Evolutionary conservation across 2,797 vertebrate genomes (phyloP), one percentile per base, ranked within the genome.

Genomic region (Otolemur crassicaudatus): DNA sequence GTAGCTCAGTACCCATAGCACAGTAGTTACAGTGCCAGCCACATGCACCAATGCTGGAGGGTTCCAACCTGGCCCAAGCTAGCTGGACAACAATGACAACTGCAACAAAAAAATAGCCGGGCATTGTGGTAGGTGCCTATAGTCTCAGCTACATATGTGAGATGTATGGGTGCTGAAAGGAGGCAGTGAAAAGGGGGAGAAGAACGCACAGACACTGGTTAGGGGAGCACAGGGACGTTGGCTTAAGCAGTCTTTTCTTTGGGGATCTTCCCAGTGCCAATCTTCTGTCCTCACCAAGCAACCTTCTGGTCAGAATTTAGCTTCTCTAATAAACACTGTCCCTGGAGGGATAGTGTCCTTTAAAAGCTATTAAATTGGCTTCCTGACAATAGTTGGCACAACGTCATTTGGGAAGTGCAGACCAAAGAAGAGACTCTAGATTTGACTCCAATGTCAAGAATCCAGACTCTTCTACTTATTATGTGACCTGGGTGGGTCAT

Each of bases 311-410:
- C 43, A 58, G 85, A 87, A 91, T 84, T 31, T 79, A 73, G 72
- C 72, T 96, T 93, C 70, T 89, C 29, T 92, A 83, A 91, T 80
- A 83, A 77, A 61, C 91, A 92, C 56, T 82, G 70, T 87, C 60
- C 73, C 94, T 88, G 29, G 65, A 85, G 84, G 77, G 67, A 85
- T 19, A 69, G 67, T 87, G 53, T 29, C 91, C 86, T 95, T 96
- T 60, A 79, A 67, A 82, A 94, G 61, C 92, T 85, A 56, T 84
- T 94, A 90, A 92, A 73, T 25, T 92, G 65, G 63, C 79, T 90
- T 95, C 73, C 89, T 84, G 46, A 77, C 70, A 83, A 40, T 9
- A 85, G 84, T 60, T 65, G 63, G 79, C 69, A n/a, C 27, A 17
- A 22, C 16, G 63, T 31, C 69, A 60, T 70, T 89, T 77, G 80